Base-by-base conservation (phyloP, 1,140 invertebrate species). In the Plutomurus gul region DNA sequence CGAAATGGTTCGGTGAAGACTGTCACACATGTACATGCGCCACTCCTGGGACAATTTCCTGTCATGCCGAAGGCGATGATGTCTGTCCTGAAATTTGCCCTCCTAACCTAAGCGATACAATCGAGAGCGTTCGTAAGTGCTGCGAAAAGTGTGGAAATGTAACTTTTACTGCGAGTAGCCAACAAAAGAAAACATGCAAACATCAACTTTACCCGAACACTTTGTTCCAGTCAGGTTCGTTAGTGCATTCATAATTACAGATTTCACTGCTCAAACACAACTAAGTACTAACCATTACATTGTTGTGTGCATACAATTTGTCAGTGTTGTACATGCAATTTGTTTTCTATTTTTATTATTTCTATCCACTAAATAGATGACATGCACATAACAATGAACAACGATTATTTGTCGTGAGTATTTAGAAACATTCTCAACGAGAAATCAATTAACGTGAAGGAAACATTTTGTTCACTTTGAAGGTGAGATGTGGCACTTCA, bases 401-500 rank as follows among this genome's bases (percentile, higher is more conserved):
- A n/a, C n/a, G n/a, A n/a, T n/a, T n/a, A n/a, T n/a, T n/a, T n/a
- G n/a, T n/a, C n/a, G n/a, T n/a, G n/a, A n/a, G n/a, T n/a, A n/a
- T n/a, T n/a, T n/a, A n/a, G n/a, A n/a, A n/a, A n/a, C n/a, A n/a
- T n/a, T n/a, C 7, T 43, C 39, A 43, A 13, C 39, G 39, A 43
- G n/a, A n/a, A n/a, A n/a, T n/a, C n/a, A n/a, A n/a, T n/a, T n/a
- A 33, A 30, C 27, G 8, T 30, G 11, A 47, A 10, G 16, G 7
- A n/a, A 47, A n/a, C 4, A 10, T 75, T 5, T 75, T n/a, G 22
- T 76, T 77, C 36, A 70, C 10, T 27, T 76, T 74, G 11, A 74
- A 84, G 94, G 94, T 37, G 93, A 95, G 86, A 89, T 90, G 83
- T 96, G 94, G 94, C 92, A 94, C 77, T 95, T 94, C 87, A 92